phyloP scores from a whole-genome alignment of 2,113 vertebrate species.

The Salvator merianae region DNA sequence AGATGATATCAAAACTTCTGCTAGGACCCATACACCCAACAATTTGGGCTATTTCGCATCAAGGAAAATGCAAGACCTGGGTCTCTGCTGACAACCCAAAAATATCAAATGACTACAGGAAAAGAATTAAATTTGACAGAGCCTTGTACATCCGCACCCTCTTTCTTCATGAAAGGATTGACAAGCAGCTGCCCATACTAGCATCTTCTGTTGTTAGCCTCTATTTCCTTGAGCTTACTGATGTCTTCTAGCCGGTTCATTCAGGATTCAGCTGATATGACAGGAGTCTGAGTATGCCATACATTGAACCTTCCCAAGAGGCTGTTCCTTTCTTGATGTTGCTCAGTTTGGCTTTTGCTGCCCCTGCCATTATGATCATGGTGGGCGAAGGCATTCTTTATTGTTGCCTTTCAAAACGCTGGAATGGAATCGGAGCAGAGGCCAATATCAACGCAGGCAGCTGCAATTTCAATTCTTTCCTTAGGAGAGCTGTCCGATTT shows the following conservation, averaged over 20 bases:
- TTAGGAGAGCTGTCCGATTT: conserved; percentile 94
- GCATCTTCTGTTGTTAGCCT: conserved; percentile 95
- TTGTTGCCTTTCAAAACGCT: conserved; percentile 91
- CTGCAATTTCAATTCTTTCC: conserved; percentile 98
- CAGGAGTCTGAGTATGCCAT: conserved; percentile 95
- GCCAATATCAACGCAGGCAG: conserved; percentile 96
- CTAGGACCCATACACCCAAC: too few species aligned
- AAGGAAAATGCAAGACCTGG: too few species aligned
- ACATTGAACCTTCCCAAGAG: conserved; percentile 93
- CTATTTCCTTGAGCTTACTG: conserved; percentile 97
- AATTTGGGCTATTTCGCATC: too few species aligned
- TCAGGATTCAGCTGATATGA: conserved; percentile 96
- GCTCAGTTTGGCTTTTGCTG: conserved; percentile 93
- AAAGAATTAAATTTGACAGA: too few species aligned
- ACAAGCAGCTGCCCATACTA: conserved; percentile 89
- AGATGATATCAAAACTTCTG: too few species aligned
- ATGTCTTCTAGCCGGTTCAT: conserved; percentile 95
- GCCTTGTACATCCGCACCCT: too few species aligned
- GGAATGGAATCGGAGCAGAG: conserved; percentile 81
- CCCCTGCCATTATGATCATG: conserved; percentile 90
- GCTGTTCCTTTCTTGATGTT: conserved; percentile 94
- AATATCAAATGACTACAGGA: too few species aligned
- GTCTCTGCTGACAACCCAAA: too few species aligned
- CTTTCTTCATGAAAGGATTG: too few species aligned
- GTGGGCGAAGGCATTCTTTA: conserved; percentile 96